Base-by-base conservation (phyloP, 2,888 invertebrate genomes). In the Achlya flavicornis region DNA sequence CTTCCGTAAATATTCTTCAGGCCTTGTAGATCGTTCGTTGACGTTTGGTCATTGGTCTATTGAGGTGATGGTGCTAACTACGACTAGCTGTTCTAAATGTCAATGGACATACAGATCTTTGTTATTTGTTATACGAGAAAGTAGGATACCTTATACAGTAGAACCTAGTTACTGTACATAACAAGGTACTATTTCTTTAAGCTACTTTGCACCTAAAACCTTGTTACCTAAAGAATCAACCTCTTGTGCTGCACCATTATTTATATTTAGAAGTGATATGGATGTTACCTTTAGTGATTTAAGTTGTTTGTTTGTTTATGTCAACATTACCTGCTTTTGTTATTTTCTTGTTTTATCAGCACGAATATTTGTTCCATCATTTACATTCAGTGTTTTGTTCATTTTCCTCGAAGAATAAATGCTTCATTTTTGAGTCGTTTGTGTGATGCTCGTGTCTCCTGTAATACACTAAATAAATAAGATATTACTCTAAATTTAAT, bases 1-100 rank as follows among this genome's bases (percentile, higher is more conserved):
- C 41, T 60, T 60, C 60, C 60, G 60, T 60, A 60, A 60, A 60
- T 41, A 60, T 41, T 60, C 4, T 26, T 3, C 12, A 4, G 60
- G 14, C 60, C 60, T 60, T 43, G 60, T 14, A 7, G 41, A 43
- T 41, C 6, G 38, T 43, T 11, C 38, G 26, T 60, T 26, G 16
- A 12, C 60, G 60, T 19, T 60, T 41, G 19, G 53, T 53, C 53
- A 26, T 26, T 60, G 60, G 38, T 58, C n/a, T 33, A 19, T 53
- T 53, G 35, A n/a, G 35, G 58, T 26, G n/a, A n/a, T n/a, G 2
- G 26, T 16, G 58, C 16, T 35, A 38, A 38, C 38, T 32, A 58
- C 35, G 16, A 16, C 19, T 19, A 53, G 19, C 53, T 16, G 53
- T 53, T 53, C 53, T 19, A 10, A 19, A n/a, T 59, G 59, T 59